A percentile compares a stretch with the other conserved stretches of the same genome.
Conservation (phyloP, 2,888 invertebrate species). For the Hydropsyche betteni region DNA sequence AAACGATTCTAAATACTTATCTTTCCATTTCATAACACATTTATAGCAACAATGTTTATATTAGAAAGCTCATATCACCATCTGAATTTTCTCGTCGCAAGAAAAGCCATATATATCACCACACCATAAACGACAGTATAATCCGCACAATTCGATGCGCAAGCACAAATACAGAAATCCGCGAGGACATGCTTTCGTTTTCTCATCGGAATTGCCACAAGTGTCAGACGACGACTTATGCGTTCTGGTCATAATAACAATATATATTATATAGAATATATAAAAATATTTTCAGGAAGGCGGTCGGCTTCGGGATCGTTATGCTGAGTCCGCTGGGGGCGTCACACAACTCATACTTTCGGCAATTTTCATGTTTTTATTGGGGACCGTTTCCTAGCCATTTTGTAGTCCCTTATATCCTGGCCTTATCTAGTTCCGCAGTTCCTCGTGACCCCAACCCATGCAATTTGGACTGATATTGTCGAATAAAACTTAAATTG, state of each 20-base stretch:
- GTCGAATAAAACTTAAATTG: conserved; percentile 43
- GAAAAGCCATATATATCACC: too few relatives aligned
- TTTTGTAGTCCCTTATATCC: conserved; percentile 33
- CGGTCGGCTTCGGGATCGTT: too few relatives aligned
- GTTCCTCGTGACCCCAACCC: conserved; percentile 18
- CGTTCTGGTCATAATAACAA: background rate
- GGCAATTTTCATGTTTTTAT: conserved; percentile 43
- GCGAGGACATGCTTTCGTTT: background rate
- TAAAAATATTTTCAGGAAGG: too few relatives aligned
- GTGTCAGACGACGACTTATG: too few relatives aligned
- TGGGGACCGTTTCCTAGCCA: conserved; percentile 26
- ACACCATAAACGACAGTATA: too few relatives aligned
- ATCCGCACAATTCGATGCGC: too few relatives aligned
- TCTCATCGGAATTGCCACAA: background rate
- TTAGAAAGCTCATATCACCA: too few relatives aligned
- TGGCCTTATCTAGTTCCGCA: conserved; percentile 35
- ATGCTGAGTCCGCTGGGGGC: conserved; percentile 10
- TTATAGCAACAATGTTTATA: too few relatives aligned
- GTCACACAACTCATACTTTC: conserved; percentile 41
- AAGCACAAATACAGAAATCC: too few relatives aligned
- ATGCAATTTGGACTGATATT: conserved; percentile 31
- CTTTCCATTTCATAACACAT: too few relatives aligned
- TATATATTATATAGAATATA: background rate
- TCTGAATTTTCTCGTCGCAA: too few relatives aligned
- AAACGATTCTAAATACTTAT: too few relatives aligned